Evolutionary conservation across 2,888 invertebrate species (phyloP), one percentile per base, ranked within the genome.

Genomic region (Slavum lentiscoides): DNA sequence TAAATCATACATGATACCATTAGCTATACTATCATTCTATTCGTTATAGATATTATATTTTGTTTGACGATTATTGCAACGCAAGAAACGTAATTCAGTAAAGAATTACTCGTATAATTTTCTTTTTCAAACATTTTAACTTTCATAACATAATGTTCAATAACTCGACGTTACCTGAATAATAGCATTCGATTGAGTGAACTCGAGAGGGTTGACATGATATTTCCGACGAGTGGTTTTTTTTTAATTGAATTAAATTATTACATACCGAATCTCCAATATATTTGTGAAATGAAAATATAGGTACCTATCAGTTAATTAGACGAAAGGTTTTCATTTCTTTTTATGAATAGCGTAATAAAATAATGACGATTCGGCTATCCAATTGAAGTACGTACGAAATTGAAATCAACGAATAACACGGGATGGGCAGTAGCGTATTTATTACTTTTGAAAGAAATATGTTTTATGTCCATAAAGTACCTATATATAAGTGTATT

Each of bases 381-480:
- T 53, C 39, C 37, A 74, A 74, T 62, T 74, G 49, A 49, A 30
- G 17, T 74, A 53, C 37, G n/a, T 49, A 11, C 49, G 9, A 49
- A 58, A 21, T 30, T 62, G 43, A 59, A 73, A 73, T 49, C 19
- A 30, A 30, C 21, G 64, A 21, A 21, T 37, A 21, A 55, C 5
- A 55, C 17, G 19, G 11, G 64, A n/a, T 5, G 5, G 37, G 7
- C 17, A 49, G 37, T 21, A 64, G 15, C 15, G 37, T 37, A 64
- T 74, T 74, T 64, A 66, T 74, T 64, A 74, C 64, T n/a, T 66
- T 37, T 66, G 64, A 62, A 64, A 66, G 53, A 64, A 66, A 66
- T 49, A 74, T 8, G 62, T 74, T 62, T 62, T 30, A 74, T 9
- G n/a, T 15, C 13, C 30, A 23, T 7, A 21, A 8, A n/a, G 49